Base-by-base conservation (phyloP, 2,797 vertebrate genomes). In the Peromyscus eremicus region DNA sequence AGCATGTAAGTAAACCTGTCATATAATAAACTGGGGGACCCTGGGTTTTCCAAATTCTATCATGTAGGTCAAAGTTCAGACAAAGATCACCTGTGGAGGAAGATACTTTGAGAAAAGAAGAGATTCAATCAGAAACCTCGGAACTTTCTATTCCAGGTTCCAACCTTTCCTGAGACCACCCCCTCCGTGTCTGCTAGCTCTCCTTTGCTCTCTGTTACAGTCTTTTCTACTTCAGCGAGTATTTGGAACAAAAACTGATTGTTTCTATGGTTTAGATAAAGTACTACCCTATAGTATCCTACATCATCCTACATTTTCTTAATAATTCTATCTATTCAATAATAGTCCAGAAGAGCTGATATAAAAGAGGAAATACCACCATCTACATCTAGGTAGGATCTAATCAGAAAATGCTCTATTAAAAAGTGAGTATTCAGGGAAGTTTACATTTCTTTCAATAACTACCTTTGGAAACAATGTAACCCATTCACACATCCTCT, bases 211-310 rank as follows among this genome's bases (percentile, higher is more conserved):
- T 70, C 34, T 29, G 43, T 8, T 52, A n/a, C 81, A 92, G 60
- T 19, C 66, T 21, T 80, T 57, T 94, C 62, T 55, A 68, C 11
- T 66, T 81, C 77, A 21, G 37, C 16, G 70, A 6, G 49, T 34
- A 64, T n/a, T n/a, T 70, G 25, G 16, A 57, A 89, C 34, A 76
- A 95, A 83, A 94, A 62, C 4, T 16, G 21, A 89, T 55, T 91
- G 10, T 49, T 85, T 16, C 55, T 62, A 75, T 79, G 46, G 12
- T 57, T 83, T 60, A 89, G 73, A 57, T 87, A 93, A 95, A 90
- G 40, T 55, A 89, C 4, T 2, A n/a, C 17, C 34, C 25, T 40
- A 14, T 27, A 80, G 14, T 46, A 60, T 34, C 25, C 29, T 49
- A 62, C n/a, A 57, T 2, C 14, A 82, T 40, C 57, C 49, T 49